Conservation (phyloP, 1,140 invertebrate species). For the Diuraphis noxia region DNA sequence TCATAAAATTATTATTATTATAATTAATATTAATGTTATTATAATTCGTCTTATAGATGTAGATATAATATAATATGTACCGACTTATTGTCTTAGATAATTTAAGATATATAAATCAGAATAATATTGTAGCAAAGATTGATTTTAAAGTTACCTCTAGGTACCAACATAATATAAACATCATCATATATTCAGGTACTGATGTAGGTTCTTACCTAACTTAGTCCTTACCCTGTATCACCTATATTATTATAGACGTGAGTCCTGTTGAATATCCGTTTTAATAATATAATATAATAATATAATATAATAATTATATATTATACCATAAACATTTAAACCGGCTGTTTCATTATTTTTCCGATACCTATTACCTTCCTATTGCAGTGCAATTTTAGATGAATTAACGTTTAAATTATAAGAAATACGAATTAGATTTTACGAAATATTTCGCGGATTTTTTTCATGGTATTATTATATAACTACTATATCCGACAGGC, state of each 20-base stretch:
- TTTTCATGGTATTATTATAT: not conserved
- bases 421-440: not conserved
- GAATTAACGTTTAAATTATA: not conserved
- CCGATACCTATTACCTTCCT: not conserved
- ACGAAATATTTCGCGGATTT: not conserved
- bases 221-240: too few species aligned
- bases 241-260: too few species aligned
- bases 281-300: too few species aligned
- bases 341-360: conserved; percentile 8
- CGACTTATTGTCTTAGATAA: not conserved
- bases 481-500: not conserved
- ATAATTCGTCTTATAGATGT: not conserved
- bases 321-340: too few species aligned
- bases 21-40: not conserved
- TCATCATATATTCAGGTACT: not conserved
- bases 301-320: too few species aligned
- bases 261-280: too few species aligned
- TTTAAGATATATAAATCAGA: not conserved
- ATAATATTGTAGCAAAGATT: not conserved
- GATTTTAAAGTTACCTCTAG: not conserved
- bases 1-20: not conserved
- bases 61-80: not conserved
- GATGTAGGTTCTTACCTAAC: not conserved
- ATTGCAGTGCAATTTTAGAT: conserved; percentile 4
- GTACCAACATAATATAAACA: not conserved